Evolutionary conservation across 2,113 vertebrate genomes (phyloP).

Genomic region (Falco punctatus): DNA sequence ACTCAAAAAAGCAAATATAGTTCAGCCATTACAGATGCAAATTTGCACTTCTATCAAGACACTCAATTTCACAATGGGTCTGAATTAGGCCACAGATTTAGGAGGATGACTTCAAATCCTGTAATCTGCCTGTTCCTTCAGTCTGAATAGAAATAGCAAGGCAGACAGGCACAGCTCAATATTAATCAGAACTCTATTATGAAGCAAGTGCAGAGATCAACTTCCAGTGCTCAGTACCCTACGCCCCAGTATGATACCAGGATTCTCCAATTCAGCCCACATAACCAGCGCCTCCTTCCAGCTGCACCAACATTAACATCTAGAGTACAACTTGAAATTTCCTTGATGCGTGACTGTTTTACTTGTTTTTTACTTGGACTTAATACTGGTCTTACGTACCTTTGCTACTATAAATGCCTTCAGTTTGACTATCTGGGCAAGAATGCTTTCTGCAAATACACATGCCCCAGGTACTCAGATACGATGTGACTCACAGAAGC

Average conservation of each 20-base stretch:
- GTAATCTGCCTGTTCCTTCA: not conserved
- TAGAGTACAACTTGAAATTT: not conserved
- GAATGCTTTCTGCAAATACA: conserved; percentile 30
- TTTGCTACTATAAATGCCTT: not conserved
- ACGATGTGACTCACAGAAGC: conserved; percentile 13
- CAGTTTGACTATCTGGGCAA: not conserved
- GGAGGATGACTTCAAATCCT: not conserved
- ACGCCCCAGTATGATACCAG: not conserved
- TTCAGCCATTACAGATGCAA: not conserved
- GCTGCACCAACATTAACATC: not conserved
- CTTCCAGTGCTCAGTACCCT: not conserved
- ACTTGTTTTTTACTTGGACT: not conserved
- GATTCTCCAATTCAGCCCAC: not conserved
- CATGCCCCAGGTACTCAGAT: not conserved
- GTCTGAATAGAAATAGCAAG: not conserved
- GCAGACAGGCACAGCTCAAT: not conserved
- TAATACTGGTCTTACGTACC: not conserved
- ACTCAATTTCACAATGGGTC: not conserved
- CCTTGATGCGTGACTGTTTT: not conserved
- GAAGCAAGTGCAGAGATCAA: not conserved
- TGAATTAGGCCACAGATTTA: conserved; percentile 3
- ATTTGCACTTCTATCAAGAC: not conserved
- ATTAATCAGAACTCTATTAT: conserved; percentile 12
- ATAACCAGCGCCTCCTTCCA: not conserved
- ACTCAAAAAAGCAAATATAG: conserved; percentile 1